Percentiles rank a stretch among this genome's conserved stretches.
These are phyloP conservation scores for Tetranychus piercei DNA, from an alignment of 2,888 invertebrate species.

Conservation along the genomic window DNA sequence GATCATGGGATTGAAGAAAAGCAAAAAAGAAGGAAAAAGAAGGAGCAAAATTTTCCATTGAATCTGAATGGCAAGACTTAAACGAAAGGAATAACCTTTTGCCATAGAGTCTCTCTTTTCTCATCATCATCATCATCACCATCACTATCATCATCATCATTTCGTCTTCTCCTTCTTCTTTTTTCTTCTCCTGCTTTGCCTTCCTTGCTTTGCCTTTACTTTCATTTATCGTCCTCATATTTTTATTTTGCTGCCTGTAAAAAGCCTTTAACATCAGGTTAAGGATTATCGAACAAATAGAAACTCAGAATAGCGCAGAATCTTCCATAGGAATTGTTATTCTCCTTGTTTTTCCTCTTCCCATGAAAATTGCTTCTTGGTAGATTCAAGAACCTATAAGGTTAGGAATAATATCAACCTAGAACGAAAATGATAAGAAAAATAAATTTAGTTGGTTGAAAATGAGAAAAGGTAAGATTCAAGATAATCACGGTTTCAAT, in stretches of 20 bases:
- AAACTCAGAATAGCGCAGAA: background rate
- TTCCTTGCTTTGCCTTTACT: conserved; percentile 3
- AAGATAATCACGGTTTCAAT: background rate
- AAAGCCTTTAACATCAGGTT: background rate
- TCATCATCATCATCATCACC: background rate
- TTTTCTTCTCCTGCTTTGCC: background rate
- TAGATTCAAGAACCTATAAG: background rate
- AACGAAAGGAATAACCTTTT: background rate
- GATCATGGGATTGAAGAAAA: background rate
- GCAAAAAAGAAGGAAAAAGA: background rate
- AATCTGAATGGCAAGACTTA: no score
- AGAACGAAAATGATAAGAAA: background rate
- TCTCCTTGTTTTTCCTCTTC: background rate
- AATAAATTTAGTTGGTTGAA: background rate
- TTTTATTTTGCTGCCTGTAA: background rate
- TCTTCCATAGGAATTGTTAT: background rate
- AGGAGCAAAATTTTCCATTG: background rate
- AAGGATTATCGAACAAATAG: background rate
- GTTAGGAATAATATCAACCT: background rate
- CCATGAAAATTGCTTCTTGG: background rate
- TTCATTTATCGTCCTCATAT: background rate
- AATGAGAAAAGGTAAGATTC: background rate
- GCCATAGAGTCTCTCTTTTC: background rate
- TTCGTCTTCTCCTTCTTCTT: background rate
- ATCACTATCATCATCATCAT: background rate